Evolutionary conservation across 2,888 invertebrate species (phyloP), one percentile per base, ranked within the genome.

Genomic region (Eudemis profundana): DNA sequence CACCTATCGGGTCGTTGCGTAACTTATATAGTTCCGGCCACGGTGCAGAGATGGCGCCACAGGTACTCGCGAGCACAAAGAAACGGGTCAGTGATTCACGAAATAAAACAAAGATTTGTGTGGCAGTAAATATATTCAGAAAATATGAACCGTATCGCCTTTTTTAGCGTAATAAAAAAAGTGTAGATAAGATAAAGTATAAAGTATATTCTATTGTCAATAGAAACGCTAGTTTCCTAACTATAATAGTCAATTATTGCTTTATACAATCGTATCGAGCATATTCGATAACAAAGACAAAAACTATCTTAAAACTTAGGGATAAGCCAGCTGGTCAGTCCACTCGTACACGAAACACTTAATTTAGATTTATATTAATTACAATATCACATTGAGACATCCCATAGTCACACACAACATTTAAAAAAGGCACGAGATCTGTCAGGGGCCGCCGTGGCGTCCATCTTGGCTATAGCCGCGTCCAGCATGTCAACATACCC

Each of bases 71-170:
- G 10, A 73, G 14, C 21, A 57, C 60, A 60, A 53, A 27, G 38
- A 57, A 44, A 57, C 57, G 60, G 56, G 60, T n/a, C 38, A 49
- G 19, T 38, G 50, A 56, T 23, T 73, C 40, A 67, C 66, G 67
- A 82, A 86, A 85, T 82, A 77, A 84, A 84, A 83, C 76, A 74
- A 77, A 72, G 68, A 70, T 72, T 73, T 73, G 81, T 84, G 85
- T 90, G 86, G 89, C 86, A 92, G 90, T 91, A 91, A 90, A 92
- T 90, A 91, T 92, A 92, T 90, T 91, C 88, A 90, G 90, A 90
- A 90, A 92, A 90, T 90, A 92, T 89, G 82, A 89, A 90, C 86
- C 84, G 81, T 86, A 81, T 86, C 82, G 85, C 86, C 85, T 86
- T 82, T 82, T 85, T 85, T 76, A 85, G 87, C 86, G 84, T 79